Base-by-base conservation (phyloP, 2,888 invertebrate genomes). In the Diadegma fenestrale region DNA sequence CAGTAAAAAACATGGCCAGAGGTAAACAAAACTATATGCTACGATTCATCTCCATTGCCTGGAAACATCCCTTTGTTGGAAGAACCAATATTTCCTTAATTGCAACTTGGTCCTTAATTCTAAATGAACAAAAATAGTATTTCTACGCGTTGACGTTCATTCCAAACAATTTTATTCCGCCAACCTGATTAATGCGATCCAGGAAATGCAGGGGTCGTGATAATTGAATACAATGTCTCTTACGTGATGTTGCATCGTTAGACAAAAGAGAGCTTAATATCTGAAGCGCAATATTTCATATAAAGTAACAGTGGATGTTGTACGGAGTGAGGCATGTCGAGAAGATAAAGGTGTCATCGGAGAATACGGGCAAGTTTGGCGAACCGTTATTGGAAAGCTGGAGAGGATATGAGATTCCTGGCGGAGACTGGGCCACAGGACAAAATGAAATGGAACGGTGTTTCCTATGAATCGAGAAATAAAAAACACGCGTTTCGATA, bases 381-480 rank as follows among this genome's bases (percentile, higher is more conserved):
- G 69, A 63, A 68, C 54, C 66, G 80, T 82, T 64, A 61, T 71
- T 51, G 51, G 71, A 84, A 75, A 75, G 76, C 54, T 87, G 61
- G 82, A 87, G 86, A 85, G 85, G 82, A 84, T 82, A 82, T 88
- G 88, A 87, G 90, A 91, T 93, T 92, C 92, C 90, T 89, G 87
- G 85, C 88, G 89, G 90, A 89, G 88, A 90, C 88, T 89, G 90
- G 88, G 89, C 90, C 90, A 89, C 89, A 90, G 90, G 89, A 89
- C 88, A 86, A 86, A 89, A 92, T 91, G 89, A 89, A 89, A 90
- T 84, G 88, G 88, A 89, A 88, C 90, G 91, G 89, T 85, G 88
- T 88, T 92, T 90, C 90, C 91, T 89, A 90, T 91, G 90, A 92
- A 92, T 90, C 90, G 89, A 90, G 90, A 91, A 89, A 91, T n/a